Base-by-base conservation (phyloP, 2,888 invertebrate species). In the Schizotus pectinicornis region DNA sequence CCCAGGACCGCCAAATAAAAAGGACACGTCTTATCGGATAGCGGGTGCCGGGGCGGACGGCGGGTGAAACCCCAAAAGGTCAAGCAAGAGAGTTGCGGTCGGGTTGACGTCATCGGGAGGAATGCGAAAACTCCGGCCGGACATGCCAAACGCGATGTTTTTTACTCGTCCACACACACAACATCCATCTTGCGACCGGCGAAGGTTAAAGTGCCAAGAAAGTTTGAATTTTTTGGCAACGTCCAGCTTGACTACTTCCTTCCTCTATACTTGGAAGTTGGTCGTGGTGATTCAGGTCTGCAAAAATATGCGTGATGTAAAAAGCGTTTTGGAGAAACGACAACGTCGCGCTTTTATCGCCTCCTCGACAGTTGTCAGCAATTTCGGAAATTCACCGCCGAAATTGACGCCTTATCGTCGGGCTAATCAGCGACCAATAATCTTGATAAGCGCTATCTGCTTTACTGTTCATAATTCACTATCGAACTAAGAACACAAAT, bases 111-210 rank as follows among this genome's bases (percentile, higher is more conserved):
- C 22, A 22, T 13, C 48, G 58, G 52, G 49, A 56, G 68, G 70
- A 70, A 70, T 70, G 68, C 63, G 59, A 69, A 67, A 63, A 66
- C 60, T 67, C 59, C 58, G 64, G 63, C 64, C 69, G 68, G 69
- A 69, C 68, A 68, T 70, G 70, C 70, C 70, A 70, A 69, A 65
- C 65, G 36, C 12, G 57, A 57, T 52, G 57, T 60, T 60, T 56
- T 50, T 46, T 46, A 50, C 43, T 35, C 33, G 9, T 11, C 35
- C 39, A 38, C 55, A 33, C 12, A 37, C 42, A 14, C 36, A 56
- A 51, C 39, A 39, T 12, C 12, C 39, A 53, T 37, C 43, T 38
- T 47, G n/a, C 22, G 32, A 39, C 33, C 9, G 31, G 31, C 48
- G 48, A 48, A 48, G 55, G 46, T 54, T 54, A 54, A 47, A 52